Evolutionary conservation across 2,113 vertebrate species (phyloP), one percentile per base, ranked within the genome.

Genomic region (Carettochelys insculpta): DNA sequence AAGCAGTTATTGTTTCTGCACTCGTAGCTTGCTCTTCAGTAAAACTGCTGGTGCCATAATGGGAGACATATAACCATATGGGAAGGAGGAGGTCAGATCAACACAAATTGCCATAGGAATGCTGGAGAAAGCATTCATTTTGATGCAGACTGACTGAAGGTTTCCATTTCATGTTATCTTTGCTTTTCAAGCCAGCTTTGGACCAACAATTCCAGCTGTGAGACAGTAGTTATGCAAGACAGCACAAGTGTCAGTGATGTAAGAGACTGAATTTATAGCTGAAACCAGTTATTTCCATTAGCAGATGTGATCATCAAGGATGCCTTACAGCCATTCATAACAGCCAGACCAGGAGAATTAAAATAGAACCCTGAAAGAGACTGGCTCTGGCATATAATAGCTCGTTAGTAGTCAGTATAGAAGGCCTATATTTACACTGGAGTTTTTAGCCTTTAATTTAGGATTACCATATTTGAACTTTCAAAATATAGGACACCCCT

Each of bases 151-250:
- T 34, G 1, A 2, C 65, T 85, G 73, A 85, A 61, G 43, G 20
- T 14, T 95, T 43, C 38, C 75, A 48, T 82, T 82, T 87, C 43
- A 68, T 83, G 53, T 51, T 54, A 76, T 12, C 20, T 53, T 80
- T 48, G 90, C 47, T 85, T 90, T 91, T 83, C 68, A 87, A 53
- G 86, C 48, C 24, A 5, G 20, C 10, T 0, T 0, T 1, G 68
- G 80, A 93, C 38, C 68, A 90, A 82, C 29, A 22, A 61, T 82
- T 76, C 43, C 85, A 76, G 90, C 68, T 48, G 48, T 89, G 92
- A 71, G 54, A 0, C 0, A 50, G 80, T 58, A 88, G 81, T 53
- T 25, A 0, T n/a, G 47, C 77, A 92, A 56, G 86, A 27, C 89
- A 79, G 79, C 89, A 43, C 86, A 82, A 83, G 80, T 4, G 45